A percentile compares a stretch with the other conserved stretches of the same genome.
Conservation (phyloP, 2,888 invertebrate genomes). For the Drosophila mimetica region DNA sequence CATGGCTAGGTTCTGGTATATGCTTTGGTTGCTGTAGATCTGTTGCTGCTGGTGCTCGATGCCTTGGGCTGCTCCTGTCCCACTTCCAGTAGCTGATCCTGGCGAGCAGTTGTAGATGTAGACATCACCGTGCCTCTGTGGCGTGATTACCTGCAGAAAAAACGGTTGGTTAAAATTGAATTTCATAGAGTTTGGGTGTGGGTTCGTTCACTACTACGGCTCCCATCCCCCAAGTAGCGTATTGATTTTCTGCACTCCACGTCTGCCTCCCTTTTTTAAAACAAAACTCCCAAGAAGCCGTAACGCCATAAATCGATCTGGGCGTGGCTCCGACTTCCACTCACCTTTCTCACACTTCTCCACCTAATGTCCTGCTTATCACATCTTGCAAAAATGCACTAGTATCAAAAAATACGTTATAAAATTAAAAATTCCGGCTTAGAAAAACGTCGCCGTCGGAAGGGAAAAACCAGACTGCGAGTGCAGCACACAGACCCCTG, state of each 20-base stretch:
- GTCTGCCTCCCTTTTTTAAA: not conserved
- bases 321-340: slow-evolving; percentile 21
- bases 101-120: slow-evolving; percentile 88
- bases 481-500: not conserved
- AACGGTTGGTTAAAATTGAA: slow-evolving; percentile 12
- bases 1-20: slow-evolving; percentile 82
- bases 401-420: slow-evolving; percentile 32
- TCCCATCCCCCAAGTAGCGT: slow-evolving; percentile 13
- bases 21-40: slow-evolving; percentile 76
- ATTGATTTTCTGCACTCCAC: slow-evolving; percentile 59
- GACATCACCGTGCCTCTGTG: slow-evolving; percentile 90
- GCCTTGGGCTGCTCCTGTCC: slow-evolving; percentile 33
- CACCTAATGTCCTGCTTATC: slow-evolving; percentile 36
- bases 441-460: slow-evolving; percentile 29
- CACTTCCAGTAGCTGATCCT: slow-evolving; percentile 24
- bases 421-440: slow-evolving; percentile 5
- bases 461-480: slow-evolving; percentile 52
- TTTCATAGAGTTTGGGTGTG: not conserved
- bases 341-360: slow-evolving; percentile 52
- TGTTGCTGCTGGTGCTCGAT: slow-evolving; percentile 57
- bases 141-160: slow-evolving; percentile 87
- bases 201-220: not conserved
- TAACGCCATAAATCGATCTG: slow-evolving; percentile 29
- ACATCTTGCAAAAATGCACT: slow-evolving; percentile 62
- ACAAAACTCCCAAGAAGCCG: not conserved